Percentiles rank a stretch among this genome's conserved stretches.
Evolutionary conservation across 2,888 invertebrate species (phyloP).

Genomic region (Brachynemurus nebulosus): DNA sequence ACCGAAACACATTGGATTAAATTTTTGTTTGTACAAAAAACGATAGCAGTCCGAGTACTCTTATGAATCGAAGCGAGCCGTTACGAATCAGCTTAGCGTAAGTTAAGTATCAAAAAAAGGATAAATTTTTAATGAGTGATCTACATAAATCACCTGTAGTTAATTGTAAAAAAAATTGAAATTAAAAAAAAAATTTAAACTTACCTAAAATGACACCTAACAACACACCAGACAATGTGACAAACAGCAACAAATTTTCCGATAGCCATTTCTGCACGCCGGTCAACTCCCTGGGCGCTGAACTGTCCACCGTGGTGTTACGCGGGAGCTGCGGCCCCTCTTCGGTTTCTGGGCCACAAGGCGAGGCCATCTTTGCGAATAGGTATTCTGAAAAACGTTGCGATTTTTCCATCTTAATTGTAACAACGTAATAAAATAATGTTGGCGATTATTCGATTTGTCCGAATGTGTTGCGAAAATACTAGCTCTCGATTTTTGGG

Average conservation of each 20-base stretch:
- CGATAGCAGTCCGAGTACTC: no score
- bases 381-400: conserved; percentile 40
- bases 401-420: conserved; percentile 9
- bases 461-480: background rate
- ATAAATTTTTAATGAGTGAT: no score
- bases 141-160: no score
- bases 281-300: conserved; percentile 49
- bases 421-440: conserved; percentile 1
- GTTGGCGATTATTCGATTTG: background rate
- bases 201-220: conserved; percentile 60
- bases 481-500: background rate
- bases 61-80: no score
- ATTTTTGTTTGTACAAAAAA: no score
- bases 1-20: no score
- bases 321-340: conserved; percentile 30
- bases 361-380: conserved; percentile 66
- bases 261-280: conserved; percentile 53
- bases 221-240: conserved; percentile 67
- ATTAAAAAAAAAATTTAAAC: no score
- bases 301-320: conserved; percentile 44
- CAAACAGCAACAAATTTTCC: conserved; percentile 63
- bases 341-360: conserved; percentile 35
- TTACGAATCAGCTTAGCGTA: no score
- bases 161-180: no score
- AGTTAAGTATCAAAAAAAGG: no score